Conservation (phyloP, 2,113 vertebrate species). For the Spilogale gracilis region DNA sequence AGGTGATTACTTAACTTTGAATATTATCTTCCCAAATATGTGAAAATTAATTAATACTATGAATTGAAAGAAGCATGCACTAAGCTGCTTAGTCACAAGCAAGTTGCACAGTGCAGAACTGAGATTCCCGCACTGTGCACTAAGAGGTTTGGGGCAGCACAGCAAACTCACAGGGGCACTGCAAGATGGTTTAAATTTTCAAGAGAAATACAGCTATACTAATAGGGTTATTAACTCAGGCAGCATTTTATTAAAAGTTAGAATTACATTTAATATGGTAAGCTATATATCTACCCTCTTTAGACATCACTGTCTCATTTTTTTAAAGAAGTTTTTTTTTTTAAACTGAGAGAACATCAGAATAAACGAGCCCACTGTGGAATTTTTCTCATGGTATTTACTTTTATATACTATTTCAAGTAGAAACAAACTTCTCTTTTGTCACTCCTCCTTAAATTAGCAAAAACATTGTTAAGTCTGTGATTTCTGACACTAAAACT, state of each 20-base stretch:
- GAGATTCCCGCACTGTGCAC: background rate
- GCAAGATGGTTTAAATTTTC: background rate
- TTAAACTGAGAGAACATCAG: background rate
- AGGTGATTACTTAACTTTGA: background rate
- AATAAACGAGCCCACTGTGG: background rate
- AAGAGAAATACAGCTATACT: background rate
- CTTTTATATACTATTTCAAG: background rate
- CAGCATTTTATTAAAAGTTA: background rate
- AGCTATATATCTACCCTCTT: rapidly evolving
- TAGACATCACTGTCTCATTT: background rate
- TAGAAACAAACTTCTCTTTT: background rate
- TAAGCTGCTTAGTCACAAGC: background rate
- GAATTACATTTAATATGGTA: background rate
- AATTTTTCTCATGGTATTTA: background rate
- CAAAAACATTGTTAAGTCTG: background rate
- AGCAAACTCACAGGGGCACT: too few species aligned
- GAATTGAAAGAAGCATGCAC: background rate
- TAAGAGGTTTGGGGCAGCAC: too few species aligned
- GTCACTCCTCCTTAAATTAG: background rate
- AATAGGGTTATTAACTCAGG: too few species aligned
- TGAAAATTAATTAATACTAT: background rate
- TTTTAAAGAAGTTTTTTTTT: background rate
- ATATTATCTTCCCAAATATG: background rate
- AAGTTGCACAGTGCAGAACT: background rate
- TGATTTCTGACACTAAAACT: background rate